Percentiles rank a stretch among this genome's conserved stretches.
These are phyloP conservation scores for Typhlichthys subterraneus DNA, from an alignment of 2,797 vertebrate species.

Conservation along the genomic window DNA sequence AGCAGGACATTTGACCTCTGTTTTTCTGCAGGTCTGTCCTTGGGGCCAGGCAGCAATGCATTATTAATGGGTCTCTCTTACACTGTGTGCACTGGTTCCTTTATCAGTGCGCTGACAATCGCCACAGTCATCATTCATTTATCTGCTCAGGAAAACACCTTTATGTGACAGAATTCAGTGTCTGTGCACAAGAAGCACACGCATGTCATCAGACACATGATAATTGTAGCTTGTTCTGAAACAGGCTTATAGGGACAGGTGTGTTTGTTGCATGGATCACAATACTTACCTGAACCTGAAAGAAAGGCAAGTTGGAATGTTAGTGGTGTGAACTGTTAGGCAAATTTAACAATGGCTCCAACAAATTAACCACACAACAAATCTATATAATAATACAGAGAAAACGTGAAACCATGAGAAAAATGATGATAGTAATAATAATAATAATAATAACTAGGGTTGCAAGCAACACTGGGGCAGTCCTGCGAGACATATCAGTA, in stretches of 20 bases:
- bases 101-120: conserved; percentile 70
- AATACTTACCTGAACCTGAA: neutral
- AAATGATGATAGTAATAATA: too few species aligned
- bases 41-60: conserved; percentile 76
- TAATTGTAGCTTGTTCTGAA: conserved; percentile 8
- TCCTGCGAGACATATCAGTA: too few species aligned
- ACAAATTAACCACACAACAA: neutral
- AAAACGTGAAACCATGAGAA: neutral
- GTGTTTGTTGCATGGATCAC: neutral
- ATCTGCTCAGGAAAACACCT: conserved; percentile 54
- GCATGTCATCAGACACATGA: conserved; percentile 7
- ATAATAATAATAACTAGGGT: too few species aligned
- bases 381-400: neutral
- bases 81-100: conserved; percentile 66
- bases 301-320: neutral
- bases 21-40: conserved; percentile 67
- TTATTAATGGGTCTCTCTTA: conserved; percentile 79
- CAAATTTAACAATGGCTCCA: neutral
- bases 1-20: conserved; percentile 68
- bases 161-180: conserved; percentile 38
- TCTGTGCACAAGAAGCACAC: conserved; percentile 23
- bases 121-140: conserved; percentile 63
- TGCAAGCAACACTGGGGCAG: too few species aligned
- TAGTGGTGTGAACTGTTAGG: neutral
- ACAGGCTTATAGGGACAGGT: conserved; percentile 5